Conservation (phyloP, 2,113 vertebrate species). For the Mobula birostris region DNA sequence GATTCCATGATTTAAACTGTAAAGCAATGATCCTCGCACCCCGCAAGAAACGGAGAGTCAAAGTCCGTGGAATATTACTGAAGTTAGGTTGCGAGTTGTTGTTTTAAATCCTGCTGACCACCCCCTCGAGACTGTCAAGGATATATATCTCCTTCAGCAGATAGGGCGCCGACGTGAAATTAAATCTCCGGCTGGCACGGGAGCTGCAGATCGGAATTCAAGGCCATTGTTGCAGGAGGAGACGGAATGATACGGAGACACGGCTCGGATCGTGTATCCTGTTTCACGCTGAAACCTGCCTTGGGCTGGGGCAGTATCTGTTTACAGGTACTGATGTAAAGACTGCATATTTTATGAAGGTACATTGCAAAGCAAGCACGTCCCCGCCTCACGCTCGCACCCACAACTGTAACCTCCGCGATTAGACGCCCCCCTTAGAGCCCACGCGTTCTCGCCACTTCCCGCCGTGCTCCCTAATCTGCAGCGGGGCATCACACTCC, state of each 20-base stretch:
- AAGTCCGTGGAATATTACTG: neutral
- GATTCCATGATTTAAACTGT: neutral
- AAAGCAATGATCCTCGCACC: neutral
- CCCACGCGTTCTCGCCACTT: too few relatives aligned
- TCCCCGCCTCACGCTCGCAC: neutral
- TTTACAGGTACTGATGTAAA: constrained; percentile 2
- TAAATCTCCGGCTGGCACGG: neutral
- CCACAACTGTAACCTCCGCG: neutral
- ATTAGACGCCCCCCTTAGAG: too few relatives aligned
- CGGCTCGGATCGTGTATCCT: neutral
- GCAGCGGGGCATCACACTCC: too few relatives aligned
- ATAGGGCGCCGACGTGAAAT: neutral
- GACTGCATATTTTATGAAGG: constrained; percentile 8
- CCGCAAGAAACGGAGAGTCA: neutral
- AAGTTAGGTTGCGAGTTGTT: neutral
- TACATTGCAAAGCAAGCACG: neutral
- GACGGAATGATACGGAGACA: neutral
- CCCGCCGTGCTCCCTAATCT: too few relatives aligned
- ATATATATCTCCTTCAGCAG: neutral
- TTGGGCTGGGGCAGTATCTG: neutral
- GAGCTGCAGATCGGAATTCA: neutral
- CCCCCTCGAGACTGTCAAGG: neutral
- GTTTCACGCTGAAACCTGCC: constrained; percentile 16
- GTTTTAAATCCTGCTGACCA: neutral
- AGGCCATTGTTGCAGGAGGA: neutral